Evolutionary conservation across 92 coral and sea anemone species (phyloP), one percentile per base, ranked within the genome.

Genomic region (Meandrina meandrites): DNA sequence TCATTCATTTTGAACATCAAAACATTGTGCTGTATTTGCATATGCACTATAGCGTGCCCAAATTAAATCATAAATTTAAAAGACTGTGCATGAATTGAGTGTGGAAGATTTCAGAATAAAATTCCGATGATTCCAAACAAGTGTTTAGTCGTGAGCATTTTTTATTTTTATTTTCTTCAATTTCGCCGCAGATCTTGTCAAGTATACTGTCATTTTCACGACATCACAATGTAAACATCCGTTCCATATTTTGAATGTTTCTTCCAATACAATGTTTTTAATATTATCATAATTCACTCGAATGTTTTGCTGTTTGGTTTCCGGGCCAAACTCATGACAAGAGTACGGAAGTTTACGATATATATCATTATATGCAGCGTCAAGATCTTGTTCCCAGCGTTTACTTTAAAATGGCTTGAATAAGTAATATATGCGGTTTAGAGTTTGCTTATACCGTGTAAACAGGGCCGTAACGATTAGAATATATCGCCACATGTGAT

Each of bases 391-490:
- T 37, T 5, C 17, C 76, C 32, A 64, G 2, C 32, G 16, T 72
- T 35, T 6, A n/a, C n/a, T n/a, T n/a, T n/a, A n/a, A 72, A 72
- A 72, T 72, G 76, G 45, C n/a, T 21, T 73, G 48, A 73, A 73
- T 73, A 35, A 73, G 78, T 73, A 73, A 73, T 73, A 73, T 24
- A 2, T 56, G 79, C 37, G 73, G 73, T 73, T 74, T 84, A 19
- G 40, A 58, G 75, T 76, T 76, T 36, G n/a, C 36, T 75, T 78
- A 85, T 1, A 85, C 82, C 12, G 82, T 85, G 32, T 77, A 77
- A 60, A 85, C 76, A 8, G 76, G 75, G 0, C 64, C 82, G 35
- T 40, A 77, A 30, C 82, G 82, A 62, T 77, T 34, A 15, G 75
- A 40, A 47, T 60, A 34, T 45, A 22, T 78, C 64, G 75, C 66